Base-by-base conservation (phyloP, 2,113 vertebrate species). In the Epinephelus cyanopodus region DNA sequence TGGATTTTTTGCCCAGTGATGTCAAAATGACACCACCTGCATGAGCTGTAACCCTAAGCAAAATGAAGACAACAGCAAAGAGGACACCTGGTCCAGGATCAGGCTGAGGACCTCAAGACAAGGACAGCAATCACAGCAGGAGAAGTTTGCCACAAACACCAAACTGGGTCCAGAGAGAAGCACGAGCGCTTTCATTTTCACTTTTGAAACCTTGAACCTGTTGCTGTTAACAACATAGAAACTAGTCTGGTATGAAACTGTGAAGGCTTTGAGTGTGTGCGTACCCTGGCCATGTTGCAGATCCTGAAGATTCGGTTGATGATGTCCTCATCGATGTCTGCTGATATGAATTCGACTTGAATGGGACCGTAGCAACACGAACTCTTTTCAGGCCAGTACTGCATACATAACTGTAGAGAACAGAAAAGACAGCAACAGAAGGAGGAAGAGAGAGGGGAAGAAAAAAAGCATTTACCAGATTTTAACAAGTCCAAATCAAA, bases 261-360 rank as follows among this genome's bases (percentile, higher is more conserved):
- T 50, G 18, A 23, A 45, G 53, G 18, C 0, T 2, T 19, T 33
- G 21, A 33, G 48, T 57, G 4, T 66, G 66, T 0, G 47, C 93
- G 90, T 88, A 99, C 98, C 95, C 98, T 93, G 80, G 98, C 98
- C 97, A 99, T 99, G 94, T 99, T 99, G 91, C 98, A 99, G 94
- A 99, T 99, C 89, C 98, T 97, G 94, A 99, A 99, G 96, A 99
- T 98, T 61, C 98, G 95, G 91, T 97, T 98, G 93, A 99, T 99
- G 93, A 98, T 97, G 88, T 99, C 98, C 48, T 99, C 98, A 2
- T 99, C 98, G 0, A 99, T 99, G 91, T 99, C 98, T 14, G 98
- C 98, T 0, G 98, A 99, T 84, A 99, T 97, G 77, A 99, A 99
- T 92, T 99, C 98, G 47, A 99, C 98, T 62, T 99, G 98, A 88